A percentile compares a stretch with the other conserved stretches of the same genome.
Evolutionary conservation across 2,888 invertebrate genomes (phyloP).

Genomic region (Campaea margaritaria): DNA sequence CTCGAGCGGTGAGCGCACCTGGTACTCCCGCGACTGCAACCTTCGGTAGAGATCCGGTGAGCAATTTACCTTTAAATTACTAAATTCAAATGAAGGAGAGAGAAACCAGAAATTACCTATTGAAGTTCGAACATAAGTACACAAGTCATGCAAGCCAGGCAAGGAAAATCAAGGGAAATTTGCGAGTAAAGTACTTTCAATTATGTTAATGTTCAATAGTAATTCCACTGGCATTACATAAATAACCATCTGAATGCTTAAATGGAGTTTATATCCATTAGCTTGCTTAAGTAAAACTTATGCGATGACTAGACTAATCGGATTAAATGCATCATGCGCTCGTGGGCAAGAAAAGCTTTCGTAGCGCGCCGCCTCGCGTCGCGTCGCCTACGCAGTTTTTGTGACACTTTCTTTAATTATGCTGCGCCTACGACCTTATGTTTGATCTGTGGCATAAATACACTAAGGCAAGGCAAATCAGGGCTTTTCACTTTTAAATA

Average conservation of each 20-base stretch:
- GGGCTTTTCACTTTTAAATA: slow-evolving; percentile 55
- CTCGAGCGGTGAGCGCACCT: slow-evolving; percentile 81
- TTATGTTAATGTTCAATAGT: slow-evolving; percentile 42
- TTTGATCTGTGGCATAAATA: slow-evolving; percentile 67
- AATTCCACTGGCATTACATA: slow-evolving; percentile 45
- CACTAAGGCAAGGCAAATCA: slow-evolving; percentile 60
- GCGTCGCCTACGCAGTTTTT: slow-evolving; percentile 67
- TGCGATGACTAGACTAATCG: slow-evolving; percentile 63
- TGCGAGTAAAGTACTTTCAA: slow-evolving; percentile 37
- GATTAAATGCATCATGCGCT: slow-evolving; percentile 62
- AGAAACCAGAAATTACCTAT: slow-evolving; percentile 8
- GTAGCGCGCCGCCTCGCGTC: slow-evolving; percentile 52
- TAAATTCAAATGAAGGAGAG: slow-evolving; percentile 23
- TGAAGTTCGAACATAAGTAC: slow-evolving; percentile 27
- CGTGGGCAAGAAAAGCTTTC: slow-evolving; percentile 52
- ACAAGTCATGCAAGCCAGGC: slow-evolving; percentile 25
- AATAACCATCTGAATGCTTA: slow-evolving; percentile 51
- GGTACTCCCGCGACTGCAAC: slow-evolving; percentile 71
- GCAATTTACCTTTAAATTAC: slow-evolving; percentile 36
- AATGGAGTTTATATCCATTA: slow-evolving; percentile 55
- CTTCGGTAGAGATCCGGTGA: slow-evolving; percentile 72
- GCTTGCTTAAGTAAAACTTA: slow-evolving; percentile 38
- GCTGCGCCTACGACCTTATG: slow-evolving; percentile 71
- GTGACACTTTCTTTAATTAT: slow-evolving; percentile 74
- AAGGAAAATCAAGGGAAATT: slow-evolving; percentile 26